Base-by-base conservation (phyloP, 1,140 invertebrate genomes). In the Ericerus pela region DNA sequence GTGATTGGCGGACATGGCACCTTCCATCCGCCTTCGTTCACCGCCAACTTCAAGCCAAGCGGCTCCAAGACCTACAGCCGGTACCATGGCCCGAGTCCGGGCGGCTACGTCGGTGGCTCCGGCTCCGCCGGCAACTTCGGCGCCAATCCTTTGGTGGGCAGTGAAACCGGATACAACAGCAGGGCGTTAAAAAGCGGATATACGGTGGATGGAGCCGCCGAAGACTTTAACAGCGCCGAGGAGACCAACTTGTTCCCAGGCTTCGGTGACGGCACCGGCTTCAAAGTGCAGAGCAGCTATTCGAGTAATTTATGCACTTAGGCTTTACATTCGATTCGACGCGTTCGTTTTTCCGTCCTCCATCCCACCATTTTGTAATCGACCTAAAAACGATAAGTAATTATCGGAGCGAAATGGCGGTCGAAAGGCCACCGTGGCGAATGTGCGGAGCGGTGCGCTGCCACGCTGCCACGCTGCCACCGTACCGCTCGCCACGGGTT, bases 271-370 rank as follows among this genome's bases (percentile, higher is more conserved):
- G 41, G 41, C 10, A 24, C 41, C 14, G 41, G 41, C 22, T 47
- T 47, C 41, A 47, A 47, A 47, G 41, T 47, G 22, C 41, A 47
- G 26, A 47, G 41, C 41, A 47, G 41, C 26, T 47, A 47, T 16
- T 47, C 41, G 26, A 47, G 41, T 47, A 47, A 47, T 47, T 47
- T 47, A 47, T 47, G 41, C 41, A 47, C 20, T 22, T 3, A n/a
- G n/a, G n/a, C n/a, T n/a, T n/a, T n/a, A n/a, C n/a, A n/a, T n/a
- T n/a, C n/a, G n/a, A n/a, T n/a, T n/a, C n/a, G n/a, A n/a, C n/a
- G n/a, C n/a, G n/a, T n/a, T n/a, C n/a, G n/a, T n/a, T n/a, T n/a
- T n/a, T n/a, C n/a, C n/a, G n/a, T n/a, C n/a, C n/a, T n/a, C n/a
- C n/a, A n/a, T n/a, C n/a, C n/a, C n/a, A n/a, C n/a, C n/a, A n/a